These are phyloP conservation scores for Lucilia cuprina DNA, from an alignment of 1,140 invertebrate species.

Conservation along the genomic window DNA sequence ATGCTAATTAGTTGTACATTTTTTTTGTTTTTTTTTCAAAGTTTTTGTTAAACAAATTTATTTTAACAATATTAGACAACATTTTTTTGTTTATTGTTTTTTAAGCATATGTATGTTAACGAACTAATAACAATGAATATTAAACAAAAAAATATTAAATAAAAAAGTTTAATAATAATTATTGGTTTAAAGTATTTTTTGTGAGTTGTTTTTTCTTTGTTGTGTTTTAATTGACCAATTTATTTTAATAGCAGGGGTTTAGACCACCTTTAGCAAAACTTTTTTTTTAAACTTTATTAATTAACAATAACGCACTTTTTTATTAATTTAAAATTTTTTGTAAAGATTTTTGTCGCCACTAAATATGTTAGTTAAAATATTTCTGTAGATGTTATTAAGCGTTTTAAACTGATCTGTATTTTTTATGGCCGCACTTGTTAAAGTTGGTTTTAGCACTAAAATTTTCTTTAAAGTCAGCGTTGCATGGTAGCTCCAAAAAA, in stretches of 20 bases:
- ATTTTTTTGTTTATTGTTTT: not conserved
- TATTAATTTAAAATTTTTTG: not conserved
- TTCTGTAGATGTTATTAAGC: not conserved
- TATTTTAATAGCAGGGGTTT: not conserved
- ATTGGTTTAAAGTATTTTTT: not conserved
- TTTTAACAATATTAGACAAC: not conserved
- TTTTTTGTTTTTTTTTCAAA: too few species aligned
- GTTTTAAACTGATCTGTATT: not conserved
- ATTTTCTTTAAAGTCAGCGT: not conserved
- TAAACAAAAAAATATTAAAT: not conserved
- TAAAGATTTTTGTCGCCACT: not conserved
- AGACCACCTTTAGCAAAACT: not conserved
- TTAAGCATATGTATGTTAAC: not conserved
- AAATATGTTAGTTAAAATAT: not conserved
- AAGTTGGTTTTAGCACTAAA: conserved; percentile 15
- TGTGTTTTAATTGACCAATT: not conserved
- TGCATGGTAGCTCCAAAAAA: conserved; percentile 24
- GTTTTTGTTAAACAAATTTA: not conserved
- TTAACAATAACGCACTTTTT: not conserved
- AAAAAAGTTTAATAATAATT: not conserved
- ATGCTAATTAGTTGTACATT: not conserved
- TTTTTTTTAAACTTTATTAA: not conserved
- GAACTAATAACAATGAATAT: not conserved
- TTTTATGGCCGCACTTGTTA: conserved; percentile 30
- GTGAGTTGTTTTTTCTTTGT: not conserved